A percentile compares a stretch with the other conserved stretches of the same genome.
These are phyloP conservation scores for Litocranius walleri DNA, from an alignment of 2,113 vertebrate species.

Conservation along the genomic window DNA sequence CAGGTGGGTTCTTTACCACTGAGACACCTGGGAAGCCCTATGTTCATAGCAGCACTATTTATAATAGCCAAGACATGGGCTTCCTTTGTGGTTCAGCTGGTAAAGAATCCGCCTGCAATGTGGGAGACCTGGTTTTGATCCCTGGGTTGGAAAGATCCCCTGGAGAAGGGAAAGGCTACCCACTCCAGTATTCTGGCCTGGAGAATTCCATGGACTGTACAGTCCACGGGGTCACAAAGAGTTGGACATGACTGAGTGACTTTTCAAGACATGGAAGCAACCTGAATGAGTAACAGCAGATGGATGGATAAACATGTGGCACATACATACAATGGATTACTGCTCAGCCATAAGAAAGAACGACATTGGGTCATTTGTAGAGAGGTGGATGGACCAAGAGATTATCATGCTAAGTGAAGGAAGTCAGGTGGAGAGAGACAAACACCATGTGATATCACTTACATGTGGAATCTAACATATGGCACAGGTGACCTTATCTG, in stretches of 20 bases:
- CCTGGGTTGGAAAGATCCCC: background rate
- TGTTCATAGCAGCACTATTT: background rate
- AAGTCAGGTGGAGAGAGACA: background rate
- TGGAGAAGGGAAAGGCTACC: background rate
- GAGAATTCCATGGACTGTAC: background rate
- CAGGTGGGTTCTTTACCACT: background rate
- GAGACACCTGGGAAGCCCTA: background rate
- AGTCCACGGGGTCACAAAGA: background rate
- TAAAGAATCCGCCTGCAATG: background rate
- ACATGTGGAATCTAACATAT: background rate
- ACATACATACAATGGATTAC: accelerated
- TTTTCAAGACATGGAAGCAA: background rate
- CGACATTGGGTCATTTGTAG: background rate
- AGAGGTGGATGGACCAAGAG: background rate
- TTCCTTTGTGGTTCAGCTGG: background rate
- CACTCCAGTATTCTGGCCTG: background rate
- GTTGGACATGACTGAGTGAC: background rate
- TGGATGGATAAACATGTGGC: background rate
- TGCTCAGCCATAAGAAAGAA: background rate
- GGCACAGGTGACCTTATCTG: background rate
- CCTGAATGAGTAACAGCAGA: background rate
- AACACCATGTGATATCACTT: background rate
- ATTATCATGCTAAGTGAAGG: background rate
- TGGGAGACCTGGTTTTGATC: background rate
- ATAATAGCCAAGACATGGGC: background rate